Conservation (phyloP, 2,113 vertebrate genomes). For the Onychorhynchus coronatus region DNA sequence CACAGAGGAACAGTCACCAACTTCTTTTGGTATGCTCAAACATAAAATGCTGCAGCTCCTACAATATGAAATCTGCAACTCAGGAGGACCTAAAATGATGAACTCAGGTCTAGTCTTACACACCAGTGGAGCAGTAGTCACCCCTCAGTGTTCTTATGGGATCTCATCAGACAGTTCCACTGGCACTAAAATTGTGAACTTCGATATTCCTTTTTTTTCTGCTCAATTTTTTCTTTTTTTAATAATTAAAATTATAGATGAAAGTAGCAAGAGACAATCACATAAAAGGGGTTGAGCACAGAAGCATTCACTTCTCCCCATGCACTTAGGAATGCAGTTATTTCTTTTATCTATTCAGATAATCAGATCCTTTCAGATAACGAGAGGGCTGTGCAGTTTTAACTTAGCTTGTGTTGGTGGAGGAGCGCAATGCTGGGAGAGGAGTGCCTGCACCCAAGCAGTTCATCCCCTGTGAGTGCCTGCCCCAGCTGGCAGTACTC, state of each 20-base stretch:
- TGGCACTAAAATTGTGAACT: not conserved
- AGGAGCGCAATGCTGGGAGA: rapidly evolving
- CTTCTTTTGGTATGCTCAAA: not conserved
- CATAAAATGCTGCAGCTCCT: not conserved
- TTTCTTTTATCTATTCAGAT: not conserved
- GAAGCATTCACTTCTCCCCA: not conserved
- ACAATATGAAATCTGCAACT: not conserved
- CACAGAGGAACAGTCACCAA: not conserved
- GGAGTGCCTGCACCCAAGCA: rapidly evolving
- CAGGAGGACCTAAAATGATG: not conserved
- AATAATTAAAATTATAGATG: not conserved
- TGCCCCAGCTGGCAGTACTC: not conserved
- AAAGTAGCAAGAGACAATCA: not conserved
- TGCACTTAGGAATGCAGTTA: not conserved
- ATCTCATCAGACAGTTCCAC: not conserved
- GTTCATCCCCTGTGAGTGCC: not conserved
- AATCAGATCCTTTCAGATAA: not conserved
- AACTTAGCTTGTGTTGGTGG: not conserved
- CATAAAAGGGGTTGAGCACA: not conserved
- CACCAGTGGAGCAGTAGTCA: not conserved
- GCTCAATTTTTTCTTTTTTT: not conserved
- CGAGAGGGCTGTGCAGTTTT: not conserved
- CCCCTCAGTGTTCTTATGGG: not conserved
- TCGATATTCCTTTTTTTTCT: not conserved
- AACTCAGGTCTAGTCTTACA: not conserved